Evolutionary conservation across 2,888 invertebrate species (phyloP).

Genomic region (Sphaerophoria taeniata): DNA sequence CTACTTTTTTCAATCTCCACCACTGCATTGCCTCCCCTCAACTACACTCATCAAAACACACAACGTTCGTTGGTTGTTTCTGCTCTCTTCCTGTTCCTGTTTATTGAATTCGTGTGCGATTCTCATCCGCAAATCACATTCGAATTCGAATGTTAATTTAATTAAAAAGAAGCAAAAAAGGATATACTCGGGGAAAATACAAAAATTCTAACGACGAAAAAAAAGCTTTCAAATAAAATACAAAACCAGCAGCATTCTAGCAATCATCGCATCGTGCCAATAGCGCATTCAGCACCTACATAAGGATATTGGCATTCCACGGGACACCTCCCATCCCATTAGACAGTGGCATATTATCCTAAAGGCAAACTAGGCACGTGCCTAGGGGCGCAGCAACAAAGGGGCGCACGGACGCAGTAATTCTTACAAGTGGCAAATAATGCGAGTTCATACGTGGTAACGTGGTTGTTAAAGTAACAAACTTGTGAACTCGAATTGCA

Average conservation of each 20-base stretch:
- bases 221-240: conserved; percentile 25
- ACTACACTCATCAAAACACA: conserved; percentile 62
- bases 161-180: conserved; percentile 60
- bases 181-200: not conserved
- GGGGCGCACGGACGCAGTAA: no score
- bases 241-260: conserved; percentile 58
- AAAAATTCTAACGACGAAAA: conserved; percentile 15
- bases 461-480: no score
- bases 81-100: no score
- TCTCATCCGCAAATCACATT: conserved; percentile 71
- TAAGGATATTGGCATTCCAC: no score
- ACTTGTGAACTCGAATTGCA: no score
- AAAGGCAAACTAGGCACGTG: no score
- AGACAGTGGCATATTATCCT: conserved; percentile 11
- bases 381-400: no score
- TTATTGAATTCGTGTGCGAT: conserved; percentile 70
- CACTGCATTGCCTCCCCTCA: not conserved
- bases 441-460: no score
- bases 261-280: conserved; percentile 62
- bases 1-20: conserved; percentile 62
- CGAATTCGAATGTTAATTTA: conserved; percentile 73
- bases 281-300: conserved; percentile 60
- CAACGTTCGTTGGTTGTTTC: conserved; percentile 38
- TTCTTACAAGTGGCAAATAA: no score
- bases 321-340: no score